phyloP scores from a whole-genome alignment of 2,888 invertebrate species.

The Sarcophaga rosellei region DNA sequence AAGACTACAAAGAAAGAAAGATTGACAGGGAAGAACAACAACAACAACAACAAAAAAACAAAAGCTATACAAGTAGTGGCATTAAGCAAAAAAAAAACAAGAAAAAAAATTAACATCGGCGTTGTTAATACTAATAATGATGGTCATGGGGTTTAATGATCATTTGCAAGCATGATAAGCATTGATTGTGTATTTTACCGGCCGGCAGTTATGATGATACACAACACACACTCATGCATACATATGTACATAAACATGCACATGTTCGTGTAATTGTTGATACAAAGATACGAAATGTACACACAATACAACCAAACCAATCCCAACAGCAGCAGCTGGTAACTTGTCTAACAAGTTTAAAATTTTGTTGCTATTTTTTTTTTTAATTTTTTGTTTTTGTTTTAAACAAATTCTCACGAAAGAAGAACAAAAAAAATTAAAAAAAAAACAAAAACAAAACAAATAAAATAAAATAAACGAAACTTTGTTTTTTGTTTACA shows the following conservation, averaged over 20 bases:
- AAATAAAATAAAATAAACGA: neutral
- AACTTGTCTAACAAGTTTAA: constrained; percentile 58
- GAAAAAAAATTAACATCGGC: neutral
- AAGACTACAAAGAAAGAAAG: too few species aligned
- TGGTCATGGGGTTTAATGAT: neutral
- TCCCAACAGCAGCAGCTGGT: constrained; percentile 44
- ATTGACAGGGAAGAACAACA: neutral
- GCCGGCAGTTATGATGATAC: constrained; percentile 49
- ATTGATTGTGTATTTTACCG: constrained; percentile 49
- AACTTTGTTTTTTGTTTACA: neutral
- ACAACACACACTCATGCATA: too few species aligned
- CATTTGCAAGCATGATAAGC: neutral
- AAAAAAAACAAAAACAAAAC: neutral
- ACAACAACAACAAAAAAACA: neutral
- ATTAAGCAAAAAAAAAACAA: neutral
- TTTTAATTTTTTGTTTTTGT: neutral
- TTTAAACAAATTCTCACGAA: constrained; percentile 55
- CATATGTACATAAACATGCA: neutral
- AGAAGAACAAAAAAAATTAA: neutral
- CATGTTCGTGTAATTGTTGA: neutral
- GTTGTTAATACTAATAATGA: neutral
- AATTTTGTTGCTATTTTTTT: neutral
- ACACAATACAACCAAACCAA: constrained; percentile 6
- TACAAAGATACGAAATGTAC: neutral
- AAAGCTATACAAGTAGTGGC: neutral